phyloP scores from a whole-genome alignment of 2,888 invertebrate genomes.

The Acanthosoma haemorrhoidale region DNA sequence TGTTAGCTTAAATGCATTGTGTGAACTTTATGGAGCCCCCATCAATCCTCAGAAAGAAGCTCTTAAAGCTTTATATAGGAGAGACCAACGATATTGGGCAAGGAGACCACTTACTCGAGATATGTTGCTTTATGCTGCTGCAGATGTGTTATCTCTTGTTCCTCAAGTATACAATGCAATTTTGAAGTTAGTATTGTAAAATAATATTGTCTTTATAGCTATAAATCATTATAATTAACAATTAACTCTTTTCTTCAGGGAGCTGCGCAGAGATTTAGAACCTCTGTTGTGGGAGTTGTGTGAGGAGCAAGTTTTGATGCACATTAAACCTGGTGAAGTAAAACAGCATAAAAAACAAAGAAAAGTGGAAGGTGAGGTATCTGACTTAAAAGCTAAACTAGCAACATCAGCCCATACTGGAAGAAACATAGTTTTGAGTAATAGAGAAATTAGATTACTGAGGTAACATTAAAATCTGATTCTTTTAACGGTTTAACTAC shows the following conservation, averaged over 20 bases:
- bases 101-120: conserved; percentile 80
- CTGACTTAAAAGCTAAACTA: conserved; percentile 76
- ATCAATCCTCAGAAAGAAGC: conserved; percentile 88
- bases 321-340: conserved; percentile 78
- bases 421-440: conserved; percentile 83
- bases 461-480: conserved; percentile 54
- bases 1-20: conserved; percentile 83
- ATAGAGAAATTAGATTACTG: conserved; percentile 81
- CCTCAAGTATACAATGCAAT: conserved; percentile 74
- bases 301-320: conserved; percentile 74
- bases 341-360: conserved; percentile 82
- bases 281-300: conserved; percentile 75
- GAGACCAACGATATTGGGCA: conserved; percentile 81
- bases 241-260: conserved; percentile 48
- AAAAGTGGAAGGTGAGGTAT: conserved; percentile 84
- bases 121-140: conserved; percentile 86
- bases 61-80: conserved; percentile 74
- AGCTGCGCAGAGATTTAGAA: conserved; percentile 65
- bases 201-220: not conserved
- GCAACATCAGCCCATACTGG: conserved; percentile 60
- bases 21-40: conserved; percentile 81
- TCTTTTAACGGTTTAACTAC: too few relatives aligned
- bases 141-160: conserved; percentile 79
- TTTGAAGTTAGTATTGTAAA: conserved; percentile 49
- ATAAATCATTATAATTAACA: not conserved